Evolutionary conservation across 2,888 invertebrate species (phyloP).

Genomic region (Mythimna vitellina): DNA sequence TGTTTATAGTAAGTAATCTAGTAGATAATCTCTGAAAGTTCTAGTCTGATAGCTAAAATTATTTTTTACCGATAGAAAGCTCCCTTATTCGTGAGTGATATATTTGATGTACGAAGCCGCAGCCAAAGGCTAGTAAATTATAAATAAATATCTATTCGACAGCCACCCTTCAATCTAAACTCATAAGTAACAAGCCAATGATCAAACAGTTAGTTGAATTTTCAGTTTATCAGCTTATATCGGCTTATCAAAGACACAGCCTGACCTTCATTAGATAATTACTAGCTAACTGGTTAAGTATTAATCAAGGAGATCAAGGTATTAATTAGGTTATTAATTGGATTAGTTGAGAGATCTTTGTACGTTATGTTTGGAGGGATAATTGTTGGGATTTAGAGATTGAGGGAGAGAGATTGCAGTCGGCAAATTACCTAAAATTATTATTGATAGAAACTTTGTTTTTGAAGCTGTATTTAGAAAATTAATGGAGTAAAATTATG

Average conservation of each 20-base stretch:
- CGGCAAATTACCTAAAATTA: background rate
- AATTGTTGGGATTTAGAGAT: slow-evolving; percentile 15
- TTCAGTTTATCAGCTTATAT: slow-evolving; percentile 44
- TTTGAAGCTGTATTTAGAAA: too few relatives aligned
- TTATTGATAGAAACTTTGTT: background rate
- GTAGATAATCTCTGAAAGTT: too few relatives aligned
- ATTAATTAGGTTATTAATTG: slow-evolving; percentile 57
- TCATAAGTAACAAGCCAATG: slow-evolving; percentile 13
- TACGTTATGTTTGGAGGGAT: slow-evolving; percentile 10
- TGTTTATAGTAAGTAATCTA: too few relatives aligned
- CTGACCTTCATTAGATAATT: slow-evolving; percentile 51
- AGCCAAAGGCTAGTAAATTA: too few relatives aligned
- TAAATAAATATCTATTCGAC: too few relatives aligned
- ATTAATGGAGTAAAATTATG: too few relatives aligned
- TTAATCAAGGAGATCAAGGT: slow-evolving; percentile 51
- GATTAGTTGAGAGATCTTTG: slow-evolving; percentile 38
- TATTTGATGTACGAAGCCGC: too few relatives aligned
- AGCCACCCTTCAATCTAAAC: background rate
- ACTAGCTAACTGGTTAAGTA: slow-evolving; percentile 42
- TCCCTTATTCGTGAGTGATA: too few relatives aligned
- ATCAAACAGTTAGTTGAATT: slow-evolving; percentile 37
- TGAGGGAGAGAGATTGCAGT: background rate
- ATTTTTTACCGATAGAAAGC: too few relatives aligned
- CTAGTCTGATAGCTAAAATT: too few relatives aligned
- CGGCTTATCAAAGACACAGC: slow-evolving; percentile 50